A percentile compares a stretch with the other conserved stretches of the same genome.
Evolutionary conservation across 2,888 invertebrate genomes (phyloP).

Genomic region (Helobdella robusta): DNA sequence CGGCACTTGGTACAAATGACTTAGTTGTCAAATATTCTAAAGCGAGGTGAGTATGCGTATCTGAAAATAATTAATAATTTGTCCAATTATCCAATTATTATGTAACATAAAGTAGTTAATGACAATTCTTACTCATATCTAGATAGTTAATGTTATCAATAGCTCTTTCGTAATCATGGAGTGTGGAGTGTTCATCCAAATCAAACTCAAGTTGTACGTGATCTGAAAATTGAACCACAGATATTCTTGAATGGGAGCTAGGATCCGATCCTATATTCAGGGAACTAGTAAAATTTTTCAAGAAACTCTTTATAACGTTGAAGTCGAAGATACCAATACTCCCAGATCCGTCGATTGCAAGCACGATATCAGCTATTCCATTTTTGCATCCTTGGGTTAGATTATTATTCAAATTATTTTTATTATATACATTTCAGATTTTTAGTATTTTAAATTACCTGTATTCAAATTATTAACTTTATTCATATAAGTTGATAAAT

Average conservation of each 20-base stretch:
- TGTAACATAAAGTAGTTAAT: no score
- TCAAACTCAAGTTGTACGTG: not conserved
- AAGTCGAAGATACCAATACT: conserved; percentile 4
- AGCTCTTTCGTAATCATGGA: not conserved
- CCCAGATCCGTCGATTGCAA: conserved; percentile 6
- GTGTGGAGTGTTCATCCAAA: not conserved
- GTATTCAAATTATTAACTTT: not conserved
- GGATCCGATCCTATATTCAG: conserved; percentile 11
- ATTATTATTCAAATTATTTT: not conserved
- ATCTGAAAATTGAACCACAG: not conserved
- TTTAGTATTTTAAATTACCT: not conserved
- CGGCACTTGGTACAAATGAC: not conserved
- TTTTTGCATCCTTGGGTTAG: not conserved
- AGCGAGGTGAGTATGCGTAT: not conserved
- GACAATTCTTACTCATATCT: no score
- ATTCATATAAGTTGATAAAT: not conserved
- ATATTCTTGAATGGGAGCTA: not conserved
- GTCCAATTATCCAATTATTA: no score
- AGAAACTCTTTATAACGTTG: not conserved
- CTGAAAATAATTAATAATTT: not conserved
- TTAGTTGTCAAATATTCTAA: conserved; percentile 2
- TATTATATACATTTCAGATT: not conserved
- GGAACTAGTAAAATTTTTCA: not conserved
- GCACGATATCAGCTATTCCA: conserved; percentile 1
- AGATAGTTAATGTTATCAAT: not conserved